Evolutionary conservation across 2,888 invertebrate species (phyloP).

Genomic region (Clepsis dumicolana): DNA sequence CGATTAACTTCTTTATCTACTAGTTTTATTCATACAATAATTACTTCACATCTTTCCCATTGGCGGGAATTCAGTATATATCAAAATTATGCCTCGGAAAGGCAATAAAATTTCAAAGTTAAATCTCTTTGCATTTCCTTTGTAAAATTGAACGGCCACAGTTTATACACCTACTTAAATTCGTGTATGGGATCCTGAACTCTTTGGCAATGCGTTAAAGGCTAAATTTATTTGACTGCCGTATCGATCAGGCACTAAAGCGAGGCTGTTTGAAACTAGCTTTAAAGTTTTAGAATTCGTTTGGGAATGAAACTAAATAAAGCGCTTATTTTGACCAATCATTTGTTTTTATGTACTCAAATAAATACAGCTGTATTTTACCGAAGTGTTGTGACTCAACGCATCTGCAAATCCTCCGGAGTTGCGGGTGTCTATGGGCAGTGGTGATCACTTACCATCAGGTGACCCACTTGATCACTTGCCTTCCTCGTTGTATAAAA

Average conservation of each 20-base stretch:
- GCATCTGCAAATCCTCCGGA: no score
- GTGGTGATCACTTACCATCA: no score
- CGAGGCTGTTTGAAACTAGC: conserved; percentile 8
- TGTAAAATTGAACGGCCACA: conserved; percentile 45
- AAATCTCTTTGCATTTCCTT: conserved; percentile 58
- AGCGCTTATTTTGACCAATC: not conserved
- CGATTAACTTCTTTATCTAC: conserved; percentile 5
- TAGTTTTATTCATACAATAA: conserved; percentile 36
- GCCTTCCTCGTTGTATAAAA: no score
- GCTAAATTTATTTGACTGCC: not conserved
- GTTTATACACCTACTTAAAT: conserved; percentile 39
- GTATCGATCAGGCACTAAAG: conserved; percentile 29
- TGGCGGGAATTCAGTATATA: conserved; percentile 52
- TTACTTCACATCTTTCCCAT: conserved; percentile 53
- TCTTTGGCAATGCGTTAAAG: not conserved
- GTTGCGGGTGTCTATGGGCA: no score
- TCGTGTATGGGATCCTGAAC: not conserved
- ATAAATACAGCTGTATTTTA: not conserved
- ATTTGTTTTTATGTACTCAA: not conserved
- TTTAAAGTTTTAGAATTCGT: conserved; percentile 7
- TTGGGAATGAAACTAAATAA: conserved; percentile 1
- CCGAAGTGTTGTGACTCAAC: no score
- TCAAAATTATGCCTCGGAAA: conserved; percentile 67
- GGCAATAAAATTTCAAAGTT: conserved; percentile 75
- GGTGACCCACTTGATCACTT: no score